Evolutionary conservation across 2,113 vertebrate genomes (phyloP).

Genomic region (Ranitomeya imitator): DNA sequence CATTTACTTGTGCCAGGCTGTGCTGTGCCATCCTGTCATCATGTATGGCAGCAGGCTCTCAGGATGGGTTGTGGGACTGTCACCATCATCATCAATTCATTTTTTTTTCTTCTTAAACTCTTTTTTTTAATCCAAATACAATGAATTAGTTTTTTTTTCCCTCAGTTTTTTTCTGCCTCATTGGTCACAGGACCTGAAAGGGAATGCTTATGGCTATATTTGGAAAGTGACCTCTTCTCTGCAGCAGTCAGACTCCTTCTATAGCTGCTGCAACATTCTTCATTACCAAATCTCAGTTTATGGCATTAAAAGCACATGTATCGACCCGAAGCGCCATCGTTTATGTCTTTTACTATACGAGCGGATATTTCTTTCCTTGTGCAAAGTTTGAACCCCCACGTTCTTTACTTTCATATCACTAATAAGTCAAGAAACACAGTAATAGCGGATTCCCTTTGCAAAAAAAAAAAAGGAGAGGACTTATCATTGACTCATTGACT

Average conservation of each 20-base stretch:
- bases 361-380: background rate
- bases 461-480: background rate
- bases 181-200: constrained; percentile 45
- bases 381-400: background rate
- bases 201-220: constrained; percentile 57
- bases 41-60: background rate
- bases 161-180: constrained; percentile 12
- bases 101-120: background rate
- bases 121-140: background rate
- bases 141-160: background rate
- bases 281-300: constrained; percentile 16
- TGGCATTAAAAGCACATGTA: background rate
- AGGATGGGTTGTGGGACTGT: background rate
- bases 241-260: constrained; percentile 51
- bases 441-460: background rate
- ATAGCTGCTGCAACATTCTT: constrained; percentile 42
- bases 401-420: background rate
- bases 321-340: background rate
- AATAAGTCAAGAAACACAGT: background rate
- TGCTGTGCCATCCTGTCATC: background rate
- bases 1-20: constrained; percentile 14
- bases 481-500: background rate
- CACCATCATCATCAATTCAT: background rate
- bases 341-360: background rate
- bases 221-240: constrained; percentile 56